These are phyloP conservation scores for Cherax quadricarinatus DNA, from an alignment of 1,140 invertebrate species.

Conservation along the genomic window DNA sequence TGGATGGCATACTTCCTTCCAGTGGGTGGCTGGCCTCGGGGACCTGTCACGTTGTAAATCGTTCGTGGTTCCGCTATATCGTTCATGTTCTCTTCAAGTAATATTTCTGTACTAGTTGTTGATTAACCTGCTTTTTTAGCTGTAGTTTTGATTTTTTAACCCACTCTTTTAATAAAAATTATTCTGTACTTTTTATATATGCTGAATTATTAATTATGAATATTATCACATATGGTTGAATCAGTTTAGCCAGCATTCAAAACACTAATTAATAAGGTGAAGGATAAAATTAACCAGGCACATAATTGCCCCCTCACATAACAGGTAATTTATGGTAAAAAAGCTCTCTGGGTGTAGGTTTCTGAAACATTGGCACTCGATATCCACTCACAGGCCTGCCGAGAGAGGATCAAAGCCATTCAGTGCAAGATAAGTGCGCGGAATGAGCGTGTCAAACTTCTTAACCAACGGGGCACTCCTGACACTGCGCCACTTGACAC, in stretches of 20 bases:
- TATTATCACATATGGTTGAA: slow-evolving; percentile 17
- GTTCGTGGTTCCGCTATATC: background rate
- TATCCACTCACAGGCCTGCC: slow-evolving; percentile 83
- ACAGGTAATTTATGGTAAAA: slow-evolving; percentile 58
- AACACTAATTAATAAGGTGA: slow-evolving; percentile 63
- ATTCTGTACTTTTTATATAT: slow-evolving; percentile 39
- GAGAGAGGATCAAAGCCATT: slow-evolving; percentile 88
- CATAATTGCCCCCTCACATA: slow-evolving; percentile 23
- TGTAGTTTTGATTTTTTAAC: slow-evolving; percentile 45
- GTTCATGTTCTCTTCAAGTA: background rate
- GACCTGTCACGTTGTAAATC: background rate
- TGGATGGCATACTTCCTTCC: no score
- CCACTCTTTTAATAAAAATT: slow-evolving; percentile 34
- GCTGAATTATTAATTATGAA: slow-evolving; percentile 46
- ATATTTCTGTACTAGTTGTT: slow-evolving; percentile 31
- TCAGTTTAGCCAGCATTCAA: slow-evolving; percentile 22
- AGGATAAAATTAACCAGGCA: slow-evolving; percentile 31
- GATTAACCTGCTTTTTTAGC: slow-evolving; percentile 37
- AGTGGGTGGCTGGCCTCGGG: no score
- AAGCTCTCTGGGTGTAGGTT: slow-evolving; percentile 62
- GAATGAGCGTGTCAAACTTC: slow-evolving; percentile 90
- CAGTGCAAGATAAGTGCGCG: slow-evolving; percentile 92
- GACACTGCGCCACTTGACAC: slow-evolving; percentile 77
- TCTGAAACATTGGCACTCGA: slow-evolving; percentile 63
- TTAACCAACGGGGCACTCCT: slow-evolving; percentile 89